phyloP scores from a whole-genome alignment of 2,113 vertebrate species.

The Archocentrus centrarchus region DNA sequence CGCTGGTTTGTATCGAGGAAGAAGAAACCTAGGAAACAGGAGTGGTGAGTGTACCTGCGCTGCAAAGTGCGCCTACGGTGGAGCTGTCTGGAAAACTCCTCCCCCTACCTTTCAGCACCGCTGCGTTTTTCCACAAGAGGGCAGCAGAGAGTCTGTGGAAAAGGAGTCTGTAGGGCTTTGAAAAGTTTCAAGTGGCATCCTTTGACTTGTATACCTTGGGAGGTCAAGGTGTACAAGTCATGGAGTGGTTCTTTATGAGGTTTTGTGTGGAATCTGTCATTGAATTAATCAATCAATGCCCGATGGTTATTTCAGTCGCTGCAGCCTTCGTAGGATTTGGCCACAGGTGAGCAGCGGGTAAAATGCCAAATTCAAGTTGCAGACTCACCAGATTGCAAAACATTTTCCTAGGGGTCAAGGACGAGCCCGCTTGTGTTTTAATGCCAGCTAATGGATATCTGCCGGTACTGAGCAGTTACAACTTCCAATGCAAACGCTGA shows the following conservation, averaged over 20 bases:
- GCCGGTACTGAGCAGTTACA: background rate
- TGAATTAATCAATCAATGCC: background rate
- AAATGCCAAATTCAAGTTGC: background rate
- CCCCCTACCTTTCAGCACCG: background rate
- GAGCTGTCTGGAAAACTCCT: background rate
- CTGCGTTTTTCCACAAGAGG: constrained; percentile 51
- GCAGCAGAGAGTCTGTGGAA: constrained; percentile 49
- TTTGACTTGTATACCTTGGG: background rate
- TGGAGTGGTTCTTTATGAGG: background rate
- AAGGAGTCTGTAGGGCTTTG: background rate
- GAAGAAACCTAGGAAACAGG: background rate
- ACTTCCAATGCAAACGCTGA: background rate
- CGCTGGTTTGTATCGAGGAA: constrained; percentile 39
- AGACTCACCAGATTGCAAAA: background rate
- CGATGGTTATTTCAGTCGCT: background rate
- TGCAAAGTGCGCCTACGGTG: background rate
- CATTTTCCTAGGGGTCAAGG: background rate
- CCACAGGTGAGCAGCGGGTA: background rate
- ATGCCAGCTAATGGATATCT: background rate
- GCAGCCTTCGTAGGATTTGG: too few species aligned
- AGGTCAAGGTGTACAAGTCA: background rate
- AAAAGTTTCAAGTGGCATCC: background rate
- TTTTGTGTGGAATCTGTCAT: background rate
- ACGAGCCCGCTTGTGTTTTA: background rate
- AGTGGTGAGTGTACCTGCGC: background rate